These are phyloP conservation scores for Euschistus heros DNA, from an alignment of 1,140 invertebrate species.

Conservation along the genomic window DNA sequence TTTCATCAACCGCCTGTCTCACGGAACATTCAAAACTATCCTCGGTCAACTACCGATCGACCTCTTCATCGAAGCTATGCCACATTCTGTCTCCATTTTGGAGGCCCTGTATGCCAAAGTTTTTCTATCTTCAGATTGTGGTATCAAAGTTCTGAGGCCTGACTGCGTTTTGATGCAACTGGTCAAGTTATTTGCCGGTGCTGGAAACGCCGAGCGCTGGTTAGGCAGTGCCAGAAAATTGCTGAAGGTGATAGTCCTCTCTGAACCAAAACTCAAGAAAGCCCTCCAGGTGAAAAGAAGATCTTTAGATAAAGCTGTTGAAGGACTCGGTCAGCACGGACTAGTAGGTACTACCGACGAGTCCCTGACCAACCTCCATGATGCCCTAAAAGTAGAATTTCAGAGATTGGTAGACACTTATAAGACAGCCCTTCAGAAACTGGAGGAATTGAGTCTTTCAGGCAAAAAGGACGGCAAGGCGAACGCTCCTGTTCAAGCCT, in stretches of 20 bases:
- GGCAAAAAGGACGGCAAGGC: conserved; percentile 44
- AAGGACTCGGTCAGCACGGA: conserved; percentile 79
- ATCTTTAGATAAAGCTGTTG: conserved; percentile 69
- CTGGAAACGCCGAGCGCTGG: conserved; percentile 36
- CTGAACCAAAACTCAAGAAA: conserved; percentile 45
- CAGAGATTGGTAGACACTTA: conserved; percentile 73
- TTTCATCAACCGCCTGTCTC: conserved; percentile 46
- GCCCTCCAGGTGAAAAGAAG: conserved; percentile 51
- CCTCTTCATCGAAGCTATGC: conserved; percentile 73
- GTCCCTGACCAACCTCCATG: conserved; percentile 45
- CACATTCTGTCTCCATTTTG: conserved; percentile 70
- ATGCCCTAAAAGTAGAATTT: conserved; percentile 51
- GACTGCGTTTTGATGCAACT: conserved; percentile 69
- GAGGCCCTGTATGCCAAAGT: conserved; percentile 74
- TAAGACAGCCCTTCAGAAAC: conserved; percentile 73
- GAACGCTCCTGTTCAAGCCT: conserved; percentile 73
- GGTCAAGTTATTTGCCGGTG: conserved; percentile 61
- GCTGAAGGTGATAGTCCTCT: conserved; percentile 38
- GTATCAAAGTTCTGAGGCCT: conserved; percentile 45
- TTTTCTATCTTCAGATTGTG: conserved; percentile 37
- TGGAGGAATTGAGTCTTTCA: conserved; percentile 62
- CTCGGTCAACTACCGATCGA: conserved; percentile 63
- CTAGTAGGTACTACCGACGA: conserved; percentile 54
- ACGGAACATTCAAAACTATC: conserved; percentile 43
- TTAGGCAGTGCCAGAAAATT: conserved; percentile 44